Conservation (phyloP, 1,140 invertebrate genomes). For the Elysia chlorotica region DNA sequence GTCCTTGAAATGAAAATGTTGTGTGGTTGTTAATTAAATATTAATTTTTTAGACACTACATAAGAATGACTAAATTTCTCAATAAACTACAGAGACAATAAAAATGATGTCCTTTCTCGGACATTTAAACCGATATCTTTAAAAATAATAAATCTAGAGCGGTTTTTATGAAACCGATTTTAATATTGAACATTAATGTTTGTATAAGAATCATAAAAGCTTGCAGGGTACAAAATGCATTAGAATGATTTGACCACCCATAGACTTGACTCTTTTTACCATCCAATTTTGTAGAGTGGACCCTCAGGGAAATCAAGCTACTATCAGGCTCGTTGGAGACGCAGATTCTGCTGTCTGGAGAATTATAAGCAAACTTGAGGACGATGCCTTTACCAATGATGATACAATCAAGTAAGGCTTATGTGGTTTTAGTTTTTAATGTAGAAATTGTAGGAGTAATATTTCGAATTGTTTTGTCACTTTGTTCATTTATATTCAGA, state of each 20-base stretch:
- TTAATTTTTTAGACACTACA: no score
- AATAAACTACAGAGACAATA: no score
- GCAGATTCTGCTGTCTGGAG: slow-evolving; percentile 34
- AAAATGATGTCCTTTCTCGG: no score
- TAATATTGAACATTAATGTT: no score
- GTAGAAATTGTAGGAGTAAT: neutral
- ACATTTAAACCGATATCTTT: slow-evolving; percentile 1
- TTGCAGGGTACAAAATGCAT: neutral
- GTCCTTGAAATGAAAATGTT: no score
- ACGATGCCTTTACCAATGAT: slow-evolving; percentile 26
- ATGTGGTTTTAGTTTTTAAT: neutral
- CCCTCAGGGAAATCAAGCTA: slow-evolving; percentile 23
- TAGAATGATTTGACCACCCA: no score
- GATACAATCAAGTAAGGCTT: slow-evolving; percentile 35
- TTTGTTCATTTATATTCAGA: no score
- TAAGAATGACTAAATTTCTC: no score
- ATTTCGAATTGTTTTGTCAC: neutral
- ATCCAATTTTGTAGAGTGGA: slow-evolving; percentile 27
- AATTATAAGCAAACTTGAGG: slow-evolving; percentile 20
- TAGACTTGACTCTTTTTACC: no score
- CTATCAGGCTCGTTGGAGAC: slow-evolving; percentile 36
- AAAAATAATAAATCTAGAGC: neutral
- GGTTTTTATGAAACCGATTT: no score
- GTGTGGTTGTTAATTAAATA: no score
- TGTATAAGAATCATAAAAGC: no score